These are phyloP conservation scores for Tetragnatha montana DNA, from an alignment of 2,888 invertebrate species.

Conservation along the genomic window DNA sequence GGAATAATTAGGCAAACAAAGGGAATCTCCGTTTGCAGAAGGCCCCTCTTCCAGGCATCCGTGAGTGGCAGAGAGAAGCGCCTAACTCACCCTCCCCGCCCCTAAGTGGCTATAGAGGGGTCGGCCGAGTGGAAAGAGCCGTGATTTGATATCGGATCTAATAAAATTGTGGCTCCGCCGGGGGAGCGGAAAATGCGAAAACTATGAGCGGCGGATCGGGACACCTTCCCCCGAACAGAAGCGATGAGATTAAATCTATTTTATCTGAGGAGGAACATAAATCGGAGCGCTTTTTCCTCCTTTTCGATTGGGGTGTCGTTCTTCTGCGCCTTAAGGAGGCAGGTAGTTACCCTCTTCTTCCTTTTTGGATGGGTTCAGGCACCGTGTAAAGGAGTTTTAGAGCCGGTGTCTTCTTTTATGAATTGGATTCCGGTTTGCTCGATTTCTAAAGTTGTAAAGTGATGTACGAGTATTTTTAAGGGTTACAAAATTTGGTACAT, in stretches of 20 bases:
- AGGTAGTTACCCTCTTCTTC: no score
- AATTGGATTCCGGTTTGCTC: no score
- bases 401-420: no score
- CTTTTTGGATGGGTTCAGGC: no score
- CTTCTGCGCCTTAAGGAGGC: not conserved
- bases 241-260: not conserved
- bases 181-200: slow-evolving; percentile 45
- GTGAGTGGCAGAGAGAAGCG: slow-evolving; percentile 52
- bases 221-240: slow-evolving; percentile 8
- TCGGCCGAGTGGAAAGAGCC: slow-evolving; percentile 41
- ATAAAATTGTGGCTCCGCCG: slow-evolving; percentile 59
- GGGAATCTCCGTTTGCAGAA: not conserved
- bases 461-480: no score
- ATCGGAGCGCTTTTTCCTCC: not conserved
- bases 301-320: not conserved
- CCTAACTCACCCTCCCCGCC: slow-evolving; percentile 24
- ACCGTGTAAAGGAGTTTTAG: no score
- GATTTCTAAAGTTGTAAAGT: no score
- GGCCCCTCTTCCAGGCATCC: slow-evolving; percentile 31
- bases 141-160: slow-evolving; percentile 62
- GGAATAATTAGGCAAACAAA: not conserved
- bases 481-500: no score
- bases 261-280: not conserved
- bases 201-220: slow-evolving; percentile 21
- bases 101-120: slow-evolving; percentile 51